phyloP scores from a whole-genome alignment of 2,797 vertebrate genomes.

The Sarcophilus harrisii region DNA sequence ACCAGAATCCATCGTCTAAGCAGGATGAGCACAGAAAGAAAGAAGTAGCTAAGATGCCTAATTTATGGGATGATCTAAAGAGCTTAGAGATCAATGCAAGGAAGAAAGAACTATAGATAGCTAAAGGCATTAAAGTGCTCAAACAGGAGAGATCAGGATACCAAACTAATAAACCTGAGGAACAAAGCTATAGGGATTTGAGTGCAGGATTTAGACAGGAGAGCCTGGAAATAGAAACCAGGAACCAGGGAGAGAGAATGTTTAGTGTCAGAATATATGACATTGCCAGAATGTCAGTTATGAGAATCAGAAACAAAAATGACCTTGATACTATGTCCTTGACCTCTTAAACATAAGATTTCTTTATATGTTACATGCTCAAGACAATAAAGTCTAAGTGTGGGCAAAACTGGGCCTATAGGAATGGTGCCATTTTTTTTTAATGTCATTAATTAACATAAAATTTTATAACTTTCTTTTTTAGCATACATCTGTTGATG shows the following conservation, averaged over 20 bases:
- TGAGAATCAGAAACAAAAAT: background rate
- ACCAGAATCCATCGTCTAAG: background rate
- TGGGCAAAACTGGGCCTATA: background rate
- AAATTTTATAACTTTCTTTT: slow-evolving; percentile 46
- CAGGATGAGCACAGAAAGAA: background rate
- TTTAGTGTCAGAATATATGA: background rate
- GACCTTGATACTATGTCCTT: background rate
- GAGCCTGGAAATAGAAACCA: background rate
- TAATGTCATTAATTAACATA: slow-evolving; percentile 55
- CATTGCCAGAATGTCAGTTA: background rate
- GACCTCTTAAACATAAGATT: background rate
- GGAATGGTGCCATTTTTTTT: background rate
- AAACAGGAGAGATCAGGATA: background rate
- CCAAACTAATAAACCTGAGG: background rate
- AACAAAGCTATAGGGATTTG: background rate
- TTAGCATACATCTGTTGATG: slow-evolving; percentile 94
- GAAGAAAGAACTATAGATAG: background rate
- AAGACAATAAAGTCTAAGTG: background rate
- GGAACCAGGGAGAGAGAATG: background rate
- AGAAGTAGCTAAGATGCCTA: background rate
- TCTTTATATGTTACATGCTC: background rate
- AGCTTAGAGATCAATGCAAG: background rate
- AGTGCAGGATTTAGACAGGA: background rate
- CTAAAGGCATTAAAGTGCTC: background rate
- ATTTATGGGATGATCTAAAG: background rate